phyloP scores from a whole-genome alignment of 2,888 invertebrate species.

The Macrophya alboannulata region DNA sequence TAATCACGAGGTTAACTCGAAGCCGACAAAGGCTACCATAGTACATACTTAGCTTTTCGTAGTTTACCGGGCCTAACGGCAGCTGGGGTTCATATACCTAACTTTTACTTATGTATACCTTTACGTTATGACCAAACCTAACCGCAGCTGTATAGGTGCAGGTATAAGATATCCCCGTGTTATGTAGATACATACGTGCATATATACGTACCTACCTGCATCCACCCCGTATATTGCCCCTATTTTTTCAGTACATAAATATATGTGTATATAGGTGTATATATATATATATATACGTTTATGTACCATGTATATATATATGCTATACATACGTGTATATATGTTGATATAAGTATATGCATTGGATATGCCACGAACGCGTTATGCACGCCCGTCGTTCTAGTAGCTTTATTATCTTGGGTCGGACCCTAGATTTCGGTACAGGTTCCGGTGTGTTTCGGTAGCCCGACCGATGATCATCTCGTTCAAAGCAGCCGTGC shows the following conservation, averaged over 20 bases:
- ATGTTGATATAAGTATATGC: constrained; percentile 39
- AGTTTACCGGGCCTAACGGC: constrained; percentile 53
- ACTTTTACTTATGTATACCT: constrained; percentile 6
- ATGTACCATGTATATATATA: not conserved
- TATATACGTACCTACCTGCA: not conserved
- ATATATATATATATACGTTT: not conserved
- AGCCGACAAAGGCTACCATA: constrained; percentile 65
- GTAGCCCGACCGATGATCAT: constrained; percentile 38
- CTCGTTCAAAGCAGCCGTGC: constrained; percentile 31
- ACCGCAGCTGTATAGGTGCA: constrained; percentile 29
- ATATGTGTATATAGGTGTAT: not conserved
- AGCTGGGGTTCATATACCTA: constrained; percentile 42
- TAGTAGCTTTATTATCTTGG: constrained; percentile 58
- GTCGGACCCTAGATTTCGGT: constrained; percentile 43
- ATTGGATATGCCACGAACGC: constrained; percentile 54
- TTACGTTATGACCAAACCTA: constrained; percentile 2
- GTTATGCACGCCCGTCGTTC: constrained; percentile 59
- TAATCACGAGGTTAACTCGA: constrained; percentile 67
- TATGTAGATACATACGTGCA: not conserved
- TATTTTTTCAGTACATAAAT: not conserved
- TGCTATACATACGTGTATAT: not conserved
- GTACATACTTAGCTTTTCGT: constrained; percentile 56
- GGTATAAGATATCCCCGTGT: constrained; percentile 23
- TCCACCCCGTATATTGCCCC: constrained; percentile 4
- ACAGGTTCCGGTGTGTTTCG: constrained; percentile 54